Evolutionary conservation across 1,140 invertebrate species (phyloP), one percentile per base, ranked within the genome.

Genomic region (Diorhabda sublineata): DNA sequence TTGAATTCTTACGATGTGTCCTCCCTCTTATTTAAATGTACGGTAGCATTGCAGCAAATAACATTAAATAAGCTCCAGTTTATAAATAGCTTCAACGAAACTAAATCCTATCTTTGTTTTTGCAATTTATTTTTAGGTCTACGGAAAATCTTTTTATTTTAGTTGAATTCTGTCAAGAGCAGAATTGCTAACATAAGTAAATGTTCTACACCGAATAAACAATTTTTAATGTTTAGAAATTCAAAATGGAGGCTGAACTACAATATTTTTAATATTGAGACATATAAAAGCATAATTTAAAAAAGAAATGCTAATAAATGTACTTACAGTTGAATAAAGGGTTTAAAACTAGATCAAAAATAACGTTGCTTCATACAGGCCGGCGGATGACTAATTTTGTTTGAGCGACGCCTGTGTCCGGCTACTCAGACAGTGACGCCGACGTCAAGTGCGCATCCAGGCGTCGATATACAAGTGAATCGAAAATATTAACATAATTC

Each of bases 311-410:
- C 26, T 26, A 26, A 26, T 26, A 26, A 26, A 26, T 57, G 59
- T 9, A 56, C 42, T 52, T 68, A 59, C 66, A 45, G 6, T 68
- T 11, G 26, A 26, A 26, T 52, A 52, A 52, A 52, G 47, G 47
- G n/a, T 52, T 52, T 52, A 6, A 58, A 69, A 47, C 11, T n/a
- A 11, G 7, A 11, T 67, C 45, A 61, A 59, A 67, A 61, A 44
- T 42, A 11, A n/a, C 42, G 42, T 62, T 44, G 42, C 43, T 62
- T 4, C 61, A 62, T 62, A 75, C 69, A 75, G 75, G 70, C 71
- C 73, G 75, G 72, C 63, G 71, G 73, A 75, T 76, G 75, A 76
- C 75, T 76, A 76, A 76, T 76, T 75, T 69, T 57, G 75, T 72
- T 69, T 68, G 57, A 63, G 71, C 73, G 71, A 52, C 68, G 67